Evolutionary conservation across 2,113 vertebrate genomes (phyloP).

Genomic region (Sinocyclocheilus maitianheensis): DNA sequence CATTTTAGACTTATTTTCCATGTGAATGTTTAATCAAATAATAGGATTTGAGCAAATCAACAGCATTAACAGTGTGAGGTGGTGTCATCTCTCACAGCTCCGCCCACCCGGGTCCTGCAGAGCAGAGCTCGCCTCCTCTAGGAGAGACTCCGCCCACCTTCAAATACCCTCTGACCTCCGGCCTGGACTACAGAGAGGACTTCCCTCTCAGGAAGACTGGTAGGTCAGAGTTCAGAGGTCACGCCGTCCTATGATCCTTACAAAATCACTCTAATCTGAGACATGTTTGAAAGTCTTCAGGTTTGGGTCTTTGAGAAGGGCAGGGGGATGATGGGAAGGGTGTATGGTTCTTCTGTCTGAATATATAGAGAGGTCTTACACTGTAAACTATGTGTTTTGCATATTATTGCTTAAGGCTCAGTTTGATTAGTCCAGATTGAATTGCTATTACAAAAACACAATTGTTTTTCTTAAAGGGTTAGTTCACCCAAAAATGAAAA

Average conservation of each 20-base stretch:
- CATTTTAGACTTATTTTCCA: background rate
- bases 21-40: too few relatives aligned
- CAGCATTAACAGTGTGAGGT: background rate
- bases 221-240: constrained; percentile 69
- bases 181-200: constrained; percentile 83
- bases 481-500: too few relatives aligned
- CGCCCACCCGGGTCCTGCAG: constrained; percentile 60
- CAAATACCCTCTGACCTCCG: constrained; percentile 83
- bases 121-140: constrained; percentile 86
- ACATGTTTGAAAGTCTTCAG: background rate
- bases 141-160: constrained; percentile 83
- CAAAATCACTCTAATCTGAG: constrained; percentile 18
- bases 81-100: constrained; percentile 17
- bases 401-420: too few relatives aligned
- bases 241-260: constrained; percentile 9
- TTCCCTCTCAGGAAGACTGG: constrained; percentile 89
- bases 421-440: background rate
- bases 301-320: background rate
- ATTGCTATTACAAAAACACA: too few relatives aligned
- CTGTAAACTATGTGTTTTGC: too few relatives aligned
- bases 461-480: too few relatives aligned
- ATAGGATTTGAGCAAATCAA: background rate
- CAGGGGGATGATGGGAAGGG: background rate
- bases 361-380: too few relatives aligned
- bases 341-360: too few relatives aligned